These are phyloP conservation scores for Eulacestoma nigropectus DNA, from an alignment of 2,113 vertebrate species.

Conservation along the genomic window DNA sequence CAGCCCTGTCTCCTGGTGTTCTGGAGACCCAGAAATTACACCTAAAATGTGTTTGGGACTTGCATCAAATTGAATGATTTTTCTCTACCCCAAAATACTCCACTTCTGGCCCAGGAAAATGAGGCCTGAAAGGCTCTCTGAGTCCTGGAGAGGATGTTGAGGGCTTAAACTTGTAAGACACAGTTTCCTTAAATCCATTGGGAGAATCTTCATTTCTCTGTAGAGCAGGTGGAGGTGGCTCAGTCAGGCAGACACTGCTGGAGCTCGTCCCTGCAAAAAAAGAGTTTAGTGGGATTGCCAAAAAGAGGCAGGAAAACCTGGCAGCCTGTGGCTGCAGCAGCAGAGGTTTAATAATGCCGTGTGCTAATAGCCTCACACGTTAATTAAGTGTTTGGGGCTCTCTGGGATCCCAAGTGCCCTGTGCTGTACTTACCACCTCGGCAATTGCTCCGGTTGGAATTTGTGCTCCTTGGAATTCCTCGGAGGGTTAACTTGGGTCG, in stretches of 20 bases:
- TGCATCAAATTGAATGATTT: accelerated
- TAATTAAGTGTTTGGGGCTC: slow-evolving; percentile 47
- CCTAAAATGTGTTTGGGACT: not conserved
- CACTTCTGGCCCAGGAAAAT: not conserved
- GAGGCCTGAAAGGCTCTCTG: not conserved
- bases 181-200: accelerated
- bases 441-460: not conserved
- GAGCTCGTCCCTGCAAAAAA: not conserved
- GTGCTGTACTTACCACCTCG: not conserved
- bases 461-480: not conserved
- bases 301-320: not conserved
- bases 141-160: not conserved
- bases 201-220: not conserved
- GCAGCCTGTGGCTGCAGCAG: slow-evolving; percentile 3
- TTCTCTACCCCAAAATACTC: not conserved
- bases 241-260: not conserved
- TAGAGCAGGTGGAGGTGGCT: not conserved
- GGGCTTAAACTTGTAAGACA: not conserved
- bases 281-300: not conserved
- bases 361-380: slow-evolving; percentile 31
- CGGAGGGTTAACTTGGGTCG: accelerated
- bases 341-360: slow-evolving; percentile 26
- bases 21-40: not conserved
- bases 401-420: not conserved
- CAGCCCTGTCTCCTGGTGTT: not conserved